Conservation (phyloP, 2,888 invertebrate species). For the Cryptops parisi region DNA sequence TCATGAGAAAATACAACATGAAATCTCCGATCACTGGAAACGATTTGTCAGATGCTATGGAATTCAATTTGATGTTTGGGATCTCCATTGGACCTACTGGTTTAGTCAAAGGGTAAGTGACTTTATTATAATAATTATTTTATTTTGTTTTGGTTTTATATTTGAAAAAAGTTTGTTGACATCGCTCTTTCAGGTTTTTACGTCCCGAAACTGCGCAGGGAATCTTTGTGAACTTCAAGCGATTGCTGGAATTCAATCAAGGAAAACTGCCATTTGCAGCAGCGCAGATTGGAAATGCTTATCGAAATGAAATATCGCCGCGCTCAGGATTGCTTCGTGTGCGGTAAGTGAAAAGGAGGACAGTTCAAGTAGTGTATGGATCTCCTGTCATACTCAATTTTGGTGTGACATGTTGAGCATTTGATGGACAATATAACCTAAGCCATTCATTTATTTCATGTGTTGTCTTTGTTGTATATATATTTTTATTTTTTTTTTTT, state of each 20-base stretch:
- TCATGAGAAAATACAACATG: slow-evolving; percentile 78
- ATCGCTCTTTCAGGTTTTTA: slow-evolving; percentile 46
- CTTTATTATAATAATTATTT: too few species aligned
- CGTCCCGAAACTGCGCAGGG: slow-evolving; percentile 99
- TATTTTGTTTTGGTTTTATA: neutral
- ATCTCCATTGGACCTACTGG: slow-evolving; percentile 97
- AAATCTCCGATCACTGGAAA: slow-evolving; percentile 92
- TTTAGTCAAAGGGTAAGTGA: slow-evolving; percentile 58
- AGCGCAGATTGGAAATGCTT: slow-evolving; percentile 96
- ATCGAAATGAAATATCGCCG: slow-evolving; percentile 98
- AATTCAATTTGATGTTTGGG: slow-evolving; percentile 98
- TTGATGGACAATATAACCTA: too few species aligned
- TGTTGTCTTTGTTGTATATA: too few species aligned
- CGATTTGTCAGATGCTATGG: slow-evolving; percentile 83
- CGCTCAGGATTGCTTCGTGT: slow-evolving; percentile 88
- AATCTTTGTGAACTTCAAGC: slow-evolving; percentile 98
- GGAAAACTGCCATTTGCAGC: slow-evolving; percentile 93
- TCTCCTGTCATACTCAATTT: too few species aligned
- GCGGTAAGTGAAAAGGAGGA: slow-evolving; percentile 33
- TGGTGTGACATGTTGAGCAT: too few species aligned
- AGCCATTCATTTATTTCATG: neutral
- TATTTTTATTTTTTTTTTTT: too few species aligned
- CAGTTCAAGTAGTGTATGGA: neutral
- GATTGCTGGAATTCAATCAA: slow-evolving; percentile 92
- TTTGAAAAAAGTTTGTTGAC: neutral